These are phyloP conservation scores for Vidua chalybeata DNA, from an alignment of 2,113 vertebrate genomes.

Conservation along the genomic window DNA sequence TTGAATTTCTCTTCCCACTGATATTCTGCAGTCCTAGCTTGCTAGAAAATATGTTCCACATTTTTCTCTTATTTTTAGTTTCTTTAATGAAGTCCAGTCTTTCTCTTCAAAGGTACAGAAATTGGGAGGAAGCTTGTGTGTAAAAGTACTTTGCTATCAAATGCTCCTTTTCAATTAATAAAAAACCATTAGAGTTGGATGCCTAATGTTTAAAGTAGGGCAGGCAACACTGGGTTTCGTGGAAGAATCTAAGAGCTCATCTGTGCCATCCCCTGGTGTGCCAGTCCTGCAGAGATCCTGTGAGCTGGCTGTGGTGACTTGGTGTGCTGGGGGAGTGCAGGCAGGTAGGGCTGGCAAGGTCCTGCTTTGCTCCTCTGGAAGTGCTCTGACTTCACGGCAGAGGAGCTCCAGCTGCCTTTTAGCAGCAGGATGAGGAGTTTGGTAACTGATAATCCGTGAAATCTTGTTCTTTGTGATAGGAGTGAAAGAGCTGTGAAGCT, in stretches of 20 bases:
- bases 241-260: background rate
- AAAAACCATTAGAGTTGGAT: background rate
- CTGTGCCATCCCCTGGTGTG: background rate
- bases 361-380: background rate
- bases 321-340: background rate
- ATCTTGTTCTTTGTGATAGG: background rate
- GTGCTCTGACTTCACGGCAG: background rate
- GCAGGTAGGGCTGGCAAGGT: background rate
- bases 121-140: background rate
- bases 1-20: background rate
- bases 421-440: background rate
- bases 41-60: background rate
- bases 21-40: background rate
- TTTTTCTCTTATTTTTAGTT: slow-evolving; percentile 32
- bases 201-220: background rate
- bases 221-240: background rate
- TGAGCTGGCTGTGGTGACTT: fast-evolving
- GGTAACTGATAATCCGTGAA: background rate
- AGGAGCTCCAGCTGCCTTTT: background rate
- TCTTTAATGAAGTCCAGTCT: slow-evolving; percentile 12
- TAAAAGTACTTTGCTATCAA: background rate
- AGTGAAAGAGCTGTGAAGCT: background rate
- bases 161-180: background rate
- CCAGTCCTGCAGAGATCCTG: background rate
- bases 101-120: slow-evolving; percentile 1